Evolutionary conservation across 2,797 vertebrate species (phyloP).

Genomic region (Hephaestus fuliginosus): DNA sequence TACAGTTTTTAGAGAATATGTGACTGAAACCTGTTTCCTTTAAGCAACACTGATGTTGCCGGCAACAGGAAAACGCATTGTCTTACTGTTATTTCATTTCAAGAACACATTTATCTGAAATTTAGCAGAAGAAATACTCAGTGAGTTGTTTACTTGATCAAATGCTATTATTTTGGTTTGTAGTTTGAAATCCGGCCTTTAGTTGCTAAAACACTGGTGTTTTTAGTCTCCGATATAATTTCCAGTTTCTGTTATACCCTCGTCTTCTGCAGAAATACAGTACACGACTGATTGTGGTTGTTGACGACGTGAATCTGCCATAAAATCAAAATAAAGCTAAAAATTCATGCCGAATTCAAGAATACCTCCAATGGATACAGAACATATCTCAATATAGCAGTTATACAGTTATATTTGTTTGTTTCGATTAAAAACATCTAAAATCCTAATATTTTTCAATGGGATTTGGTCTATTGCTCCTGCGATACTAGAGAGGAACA

Average conservation of each 20-base stretch:
- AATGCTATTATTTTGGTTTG: neutral
- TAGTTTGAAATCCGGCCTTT: neutral
- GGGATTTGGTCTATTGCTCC: neutral
- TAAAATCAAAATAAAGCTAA: neutral
- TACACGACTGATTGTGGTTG: neutral
- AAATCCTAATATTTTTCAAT: neutral
- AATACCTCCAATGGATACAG: rapidly evolving
- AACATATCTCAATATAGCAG: rapidly evolving
- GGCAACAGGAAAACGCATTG: neutral
- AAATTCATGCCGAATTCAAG: neutral
- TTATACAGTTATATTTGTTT: rapidly evolving
- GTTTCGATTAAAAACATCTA: neutral
- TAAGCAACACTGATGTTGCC: neutral
- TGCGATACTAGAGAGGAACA: neutral
- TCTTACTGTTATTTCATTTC: neutral
- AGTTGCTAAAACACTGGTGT: neutral
- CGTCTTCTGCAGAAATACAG: no score
- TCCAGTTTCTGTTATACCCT: neutral
- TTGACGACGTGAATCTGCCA: neutral
- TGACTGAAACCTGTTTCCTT: neutral
- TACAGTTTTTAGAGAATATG: neutral
- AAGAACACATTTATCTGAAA: neutral
- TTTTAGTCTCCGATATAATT: neutral
- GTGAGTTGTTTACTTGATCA: conserved; percentile 4
- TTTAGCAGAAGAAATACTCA: neutral